Percentiles rank a stretch among this genome's conserved stretches.
Evolutionary conservation across 1,140 invertebrate species (phyloP).

Genomic region (Steinernema khuongi): DNA sequence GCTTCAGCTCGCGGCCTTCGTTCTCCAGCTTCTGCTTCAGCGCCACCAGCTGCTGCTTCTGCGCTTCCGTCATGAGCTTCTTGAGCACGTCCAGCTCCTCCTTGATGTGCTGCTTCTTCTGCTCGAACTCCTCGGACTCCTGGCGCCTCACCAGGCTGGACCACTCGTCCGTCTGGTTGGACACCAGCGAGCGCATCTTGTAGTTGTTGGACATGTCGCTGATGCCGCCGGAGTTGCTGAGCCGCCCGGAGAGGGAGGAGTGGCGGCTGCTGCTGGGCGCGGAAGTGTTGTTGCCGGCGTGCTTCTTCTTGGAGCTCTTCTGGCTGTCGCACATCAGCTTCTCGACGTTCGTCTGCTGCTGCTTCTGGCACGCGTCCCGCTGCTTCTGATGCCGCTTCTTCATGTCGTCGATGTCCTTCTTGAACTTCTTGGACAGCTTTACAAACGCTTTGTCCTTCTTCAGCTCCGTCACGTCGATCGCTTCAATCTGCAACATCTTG

Average conservation of each 20-base stretch:
- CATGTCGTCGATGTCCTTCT: slow-evolving; percentile 85
- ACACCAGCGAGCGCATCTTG: slow-evolving; percentile 65
- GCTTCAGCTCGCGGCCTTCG: slow-evolving; percentile 92
- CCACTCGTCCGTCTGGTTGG: slow-evolving; percentile 87
- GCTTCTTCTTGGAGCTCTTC: slow-evolving; percentile 48
- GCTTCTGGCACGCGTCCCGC: slow-evolving; percentile 79
- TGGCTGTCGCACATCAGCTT: slow-evolving; percentile 69
- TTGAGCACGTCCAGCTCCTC: slow-evolving; percentile 82
- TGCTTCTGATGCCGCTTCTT: slow-evolving; percentile 90
- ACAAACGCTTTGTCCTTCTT: slow-evolving; percentile 84
- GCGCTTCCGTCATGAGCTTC: slow-evolving; percentile 77
- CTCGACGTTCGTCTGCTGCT: slow-evolving; percentile 87
- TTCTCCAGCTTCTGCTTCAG: slow-evolving; percentile 80
- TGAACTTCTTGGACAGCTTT: slow-evolving; percentile 89
- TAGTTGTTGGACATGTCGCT: slow-evolving; percentile 2
- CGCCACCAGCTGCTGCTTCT: slow-evolving; percentile 80
- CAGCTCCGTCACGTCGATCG: slow-evolving; percentile 81
- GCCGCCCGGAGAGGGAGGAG: slow-evolving; percentile 28
- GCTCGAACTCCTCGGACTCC: slow-evolving; percentile 62
- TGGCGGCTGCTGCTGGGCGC: slow-evolving; percentile 33
- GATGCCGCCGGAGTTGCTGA: slow-evolving; percentile 7
- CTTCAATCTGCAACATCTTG: slow-evolving; percentile 68
- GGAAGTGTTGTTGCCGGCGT: slow-evolving; percentile 22
- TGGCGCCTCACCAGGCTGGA: slow-evolving; percentile 80
- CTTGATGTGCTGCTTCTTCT: slow-evolving; percentile 57